These are phyloP conservation scores for Antechinus flavipes DNA, from an alignment of 2,113 vertebrate genomes.

Conservation along the genomic window DNA sequence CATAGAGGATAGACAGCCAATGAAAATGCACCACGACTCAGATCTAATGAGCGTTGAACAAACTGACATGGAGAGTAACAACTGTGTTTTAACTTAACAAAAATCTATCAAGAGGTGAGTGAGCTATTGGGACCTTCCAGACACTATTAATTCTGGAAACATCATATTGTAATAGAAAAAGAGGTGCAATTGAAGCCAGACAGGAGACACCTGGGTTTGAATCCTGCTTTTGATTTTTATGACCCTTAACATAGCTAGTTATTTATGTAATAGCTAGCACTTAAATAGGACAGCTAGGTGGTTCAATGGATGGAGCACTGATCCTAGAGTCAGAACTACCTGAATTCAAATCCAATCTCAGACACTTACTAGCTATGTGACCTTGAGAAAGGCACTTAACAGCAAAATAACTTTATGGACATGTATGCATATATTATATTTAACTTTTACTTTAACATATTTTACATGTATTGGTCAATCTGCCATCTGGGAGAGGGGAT, in stretches of 20 bases:
- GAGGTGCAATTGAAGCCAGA: background rate
- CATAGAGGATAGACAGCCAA: background rate
- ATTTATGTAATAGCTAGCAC: background rate
- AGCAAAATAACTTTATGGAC: too few species aligned
- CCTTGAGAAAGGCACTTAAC: background rate
- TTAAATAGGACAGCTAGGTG: background rate
- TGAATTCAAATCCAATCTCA: background rate
- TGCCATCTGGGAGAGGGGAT: too few species aligned
- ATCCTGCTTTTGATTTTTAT: background rate
- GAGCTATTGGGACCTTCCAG: background rate
- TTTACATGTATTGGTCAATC: too few species aligned
- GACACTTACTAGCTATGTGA: background rate
- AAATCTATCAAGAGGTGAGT: background rate
- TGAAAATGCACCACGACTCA: background rate
- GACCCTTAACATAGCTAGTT: background rate
- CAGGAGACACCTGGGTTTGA: background rate
- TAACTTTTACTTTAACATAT: too few species aligned
- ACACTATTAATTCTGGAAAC: background rate
- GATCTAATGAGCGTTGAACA: background rate
- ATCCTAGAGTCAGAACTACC: background rate
- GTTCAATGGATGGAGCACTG: background rate
- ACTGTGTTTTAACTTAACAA: background rate
- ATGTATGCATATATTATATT: too few species aligned
- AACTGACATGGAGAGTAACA: background rate
- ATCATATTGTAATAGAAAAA: background rate